Evolutionary conservation across 2,888 invertebrate species (phyloP), one percentile per base, ranked within the genome.

Genomic region (Halocaridina rubra): DNA sequence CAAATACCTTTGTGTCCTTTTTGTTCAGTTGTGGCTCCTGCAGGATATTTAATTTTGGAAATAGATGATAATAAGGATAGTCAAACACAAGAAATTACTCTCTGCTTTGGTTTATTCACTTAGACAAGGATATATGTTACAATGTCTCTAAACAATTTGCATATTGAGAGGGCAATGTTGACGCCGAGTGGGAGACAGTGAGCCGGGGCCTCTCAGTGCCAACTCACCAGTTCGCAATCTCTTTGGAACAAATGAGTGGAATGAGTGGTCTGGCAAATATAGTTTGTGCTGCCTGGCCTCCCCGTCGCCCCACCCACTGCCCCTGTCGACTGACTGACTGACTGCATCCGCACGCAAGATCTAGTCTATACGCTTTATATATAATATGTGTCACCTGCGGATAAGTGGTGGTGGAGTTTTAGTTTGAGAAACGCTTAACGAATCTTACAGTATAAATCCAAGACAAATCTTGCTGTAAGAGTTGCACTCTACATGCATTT

Each of bases 91-190:
- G 4, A 29, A 19, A 29, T 24, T 46, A 30, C 67, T 79, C 79
- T 84, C 79, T 87, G 87, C 85, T 87, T 87, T 87, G 87, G 85
- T 87, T 85, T 87, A 87, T 87, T 87, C 85, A 85, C 84, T 87
- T 87, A 64, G 87, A 87, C 87, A 87, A 87, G 85, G 87, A 87
- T 87, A 87, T 87, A 87, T 87, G 85, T 32, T 87, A 87, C 87
- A 87, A 76, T 77, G 77, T 87, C 80, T 81, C 80, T 82, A 85
- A 87, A 85, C 75, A 85, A 80, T 82, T 87, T 87, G 87, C 87
- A 87, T 87, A 87, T 84, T 79, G 75, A 79, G 84, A 80, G 84
- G 79, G 79, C 74, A 64, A 76, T 84, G 64, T 75, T 75, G 84
- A 84, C 74, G 76, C 81, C 67, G 75, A 81, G 81, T 81, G 81